phyloP scores from a whole-genome alignment of 2,888 invertebrate species.

The Apocheima hispidaria region DNA sequence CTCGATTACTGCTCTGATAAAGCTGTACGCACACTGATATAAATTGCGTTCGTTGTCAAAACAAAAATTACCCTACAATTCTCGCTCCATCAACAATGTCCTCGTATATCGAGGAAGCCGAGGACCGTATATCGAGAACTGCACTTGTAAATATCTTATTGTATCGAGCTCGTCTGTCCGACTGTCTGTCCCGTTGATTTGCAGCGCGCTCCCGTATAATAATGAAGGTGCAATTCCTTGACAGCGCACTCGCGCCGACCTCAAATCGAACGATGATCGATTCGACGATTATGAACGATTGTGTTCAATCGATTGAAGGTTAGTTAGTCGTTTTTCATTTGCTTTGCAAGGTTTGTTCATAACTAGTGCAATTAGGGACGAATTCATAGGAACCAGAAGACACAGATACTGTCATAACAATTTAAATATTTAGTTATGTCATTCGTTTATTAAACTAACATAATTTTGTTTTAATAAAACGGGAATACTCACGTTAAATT shows the following conservation, averaged over 20 bases:
- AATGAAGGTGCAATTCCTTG: conserved; percentile 74
- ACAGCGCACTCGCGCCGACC: conserved; percentile 66
- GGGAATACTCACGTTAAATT: too few species aligned
- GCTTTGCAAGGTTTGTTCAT: not conserved
- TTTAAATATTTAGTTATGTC: not conserved
- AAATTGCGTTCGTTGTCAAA: conserved; percentile 57
- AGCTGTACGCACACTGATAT: conserved; percentile 38
- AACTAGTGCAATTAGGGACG: not conserved
- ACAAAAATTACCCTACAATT: conserved; percentile 62
- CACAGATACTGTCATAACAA: not conserved
- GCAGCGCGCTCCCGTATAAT: conserved; percentile 75
- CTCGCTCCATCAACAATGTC: conserved; percentile 53
- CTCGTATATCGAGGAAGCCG: conserved; percentile 54
- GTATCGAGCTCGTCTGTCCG: conserved; percentile 72
- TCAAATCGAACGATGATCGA: conserved; percentile 64
- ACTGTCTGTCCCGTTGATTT: conserved; percentile 73
- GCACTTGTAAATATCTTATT: conserved; percentile 78
- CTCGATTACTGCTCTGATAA: conserved; percentile 26
- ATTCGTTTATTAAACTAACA: too few species aligned
- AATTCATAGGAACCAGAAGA: too few species aligned
- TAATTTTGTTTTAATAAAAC: too few species aligned
- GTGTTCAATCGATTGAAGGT: conserved; percentile 63
- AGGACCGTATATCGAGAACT: conserved; percentile 47
- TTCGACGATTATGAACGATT: conserved; percentile 63
- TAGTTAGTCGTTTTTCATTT: conserved; percentile 8